Evolutionary conservation across 2,797 vertebrate species (phyloP), one percentile per base, ranked within the genome.

Genomic region (Florisuga fusca): DNA sequence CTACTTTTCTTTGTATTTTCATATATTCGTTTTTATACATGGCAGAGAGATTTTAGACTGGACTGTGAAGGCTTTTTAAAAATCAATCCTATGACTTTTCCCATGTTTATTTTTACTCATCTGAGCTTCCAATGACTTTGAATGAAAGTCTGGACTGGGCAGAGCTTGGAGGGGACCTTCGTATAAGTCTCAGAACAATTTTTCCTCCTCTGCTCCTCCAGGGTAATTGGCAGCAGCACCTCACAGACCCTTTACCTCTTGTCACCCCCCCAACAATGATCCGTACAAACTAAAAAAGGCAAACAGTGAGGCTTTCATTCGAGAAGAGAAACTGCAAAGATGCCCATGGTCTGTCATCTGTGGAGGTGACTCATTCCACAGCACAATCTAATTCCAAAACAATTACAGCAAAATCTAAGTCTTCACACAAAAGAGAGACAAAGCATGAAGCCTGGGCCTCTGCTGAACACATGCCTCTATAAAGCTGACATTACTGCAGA

Each of bases 341-440:
- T 79, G 71, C 74, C 78, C 80, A 55, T 72, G 68, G 79, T 92
- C 95, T 93, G 62, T 43, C 57, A 83, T 90, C 61, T 92, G 90
- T 91, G 90, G 81, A 93, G 94, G 94, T 96, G 93, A 96, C 89
- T 95, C 94, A 93, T 89, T 91, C 83, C 90, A 54, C 75, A 94
- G 80, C 63, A 63, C 91, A 93, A 91, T 88, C 91, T 96, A 96
- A 95, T 96, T 96, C 80, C 77, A 91, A 96, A 96, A 93, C 92
- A 92, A 96, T 96, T 92, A 94, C 87, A 67, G 87, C 61, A 90
- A 84, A 91, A 95, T 91, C 83, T 93, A 95, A 96, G 87, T 84
- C 85, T 63, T 88, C 41, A 38, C 74, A 84, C 76, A 90, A 87
- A 94, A 67, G 67, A 88, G 67, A 93, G 74, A 84, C 3, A 13